Base-by-base conservation (phyloP, 2,797 vertebrate species). In the Enoplosus armatus region DNA sequence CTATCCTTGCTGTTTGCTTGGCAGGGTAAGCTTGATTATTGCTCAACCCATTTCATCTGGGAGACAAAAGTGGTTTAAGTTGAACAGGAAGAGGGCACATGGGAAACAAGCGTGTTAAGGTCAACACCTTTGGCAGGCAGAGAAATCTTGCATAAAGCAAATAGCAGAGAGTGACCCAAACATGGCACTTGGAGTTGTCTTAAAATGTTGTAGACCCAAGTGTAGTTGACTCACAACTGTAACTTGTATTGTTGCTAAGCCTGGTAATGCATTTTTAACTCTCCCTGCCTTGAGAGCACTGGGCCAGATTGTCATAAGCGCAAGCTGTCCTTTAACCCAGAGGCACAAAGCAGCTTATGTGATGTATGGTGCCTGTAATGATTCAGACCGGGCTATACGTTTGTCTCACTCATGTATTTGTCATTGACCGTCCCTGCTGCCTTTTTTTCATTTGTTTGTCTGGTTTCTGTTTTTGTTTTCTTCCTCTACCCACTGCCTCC, bases 211-310 rank as follows among this genome's bases (percentile, higher is more conserved):
- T 51, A 37, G 26, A 26, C 41, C 76, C 60, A 60, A 77, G 54
- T 62, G 50, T 29, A 29, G 66, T 20, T 81, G 50, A 83, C 48
- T 76, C 41, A 45, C 27, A 78, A 67, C 64, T 62, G 43, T 79
- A 71, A 82, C 65, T 56, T 62, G 45, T 67, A 48, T 79, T 68
- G 71, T 71, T 77, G 75, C 58, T 84, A 83, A 72, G 56, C 68
- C 35, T 45, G 50, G 62, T 85, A 76, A 83, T 85, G 77, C 82
- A 64, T 83, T 87, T 87, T 87, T 83, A 85, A 88, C 74, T 82
- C 35, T 58, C 43, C 24, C 60, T 80, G 62, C 68, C 37, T 72
- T 55, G 39, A 84, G 72, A 61, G 76, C 72, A 41, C 37, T 59
- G 65, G 71, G 53, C 47, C 65, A 82, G 77, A 82, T 75, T 83